Evolutionary conservation across 2,113 vertebrate genomes (phyloP).

Genomic region (Halcyon malimbica): DNA sequence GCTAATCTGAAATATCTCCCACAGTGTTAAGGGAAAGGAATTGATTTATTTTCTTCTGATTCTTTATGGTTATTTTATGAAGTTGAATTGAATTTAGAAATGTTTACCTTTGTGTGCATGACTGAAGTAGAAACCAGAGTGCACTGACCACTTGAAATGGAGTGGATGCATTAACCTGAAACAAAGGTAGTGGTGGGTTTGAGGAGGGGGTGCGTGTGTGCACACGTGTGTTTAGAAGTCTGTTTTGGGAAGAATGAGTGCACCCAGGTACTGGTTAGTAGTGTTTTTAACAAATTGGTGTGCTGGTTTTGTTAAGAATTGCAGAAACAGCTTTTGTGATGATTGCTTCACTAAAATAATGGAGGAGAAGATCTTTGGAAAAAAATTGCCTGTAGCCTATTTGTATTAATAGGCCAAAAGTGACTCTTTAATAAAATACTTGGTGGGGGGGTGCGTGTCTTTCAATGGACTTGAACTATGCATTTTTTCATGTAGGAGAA

Average conservation of each 20-base stretch:
- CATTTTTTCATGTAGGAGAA: neutral
- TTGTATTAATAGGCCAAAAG: neutral
- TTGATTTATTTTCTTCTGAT: neutral
- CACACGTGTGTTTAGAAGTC: neutral
- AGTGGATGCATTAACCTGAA: neutral
- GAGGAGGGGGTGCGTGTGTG: neutral
- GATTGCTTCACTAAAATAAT: neutral
- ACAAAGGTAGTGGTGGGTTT: neutral
- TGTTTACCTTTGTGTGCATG: neutral
- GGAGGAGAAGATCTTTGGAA: neutral
- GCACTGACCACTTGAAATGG: neutral
- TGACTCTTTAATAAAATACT: neutral
- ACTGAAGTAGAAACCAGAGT: neutral
- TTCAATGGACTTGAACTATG: neutral
- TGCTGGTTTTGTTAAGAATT: neutral
- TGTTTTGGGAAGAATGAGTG: neutral
- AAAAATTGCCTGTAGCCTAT: neutral
- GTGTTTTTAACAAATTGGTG: neutral
- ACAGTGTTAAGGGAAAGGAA: neutral
- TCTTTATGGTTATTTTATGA: neutral
- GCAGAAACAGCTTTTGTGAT: neutral
- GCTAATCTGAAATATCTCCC: conserved; percentile 28
- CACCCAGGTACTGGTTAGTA: neutral
- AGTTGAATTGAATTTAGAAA: neutral
- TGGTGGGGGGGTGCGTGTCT: neutral